Evolutionary conservation across 2,113 vertebrate genomes (phyloP).

Genomic region (Rhineura floridana): DNA sequence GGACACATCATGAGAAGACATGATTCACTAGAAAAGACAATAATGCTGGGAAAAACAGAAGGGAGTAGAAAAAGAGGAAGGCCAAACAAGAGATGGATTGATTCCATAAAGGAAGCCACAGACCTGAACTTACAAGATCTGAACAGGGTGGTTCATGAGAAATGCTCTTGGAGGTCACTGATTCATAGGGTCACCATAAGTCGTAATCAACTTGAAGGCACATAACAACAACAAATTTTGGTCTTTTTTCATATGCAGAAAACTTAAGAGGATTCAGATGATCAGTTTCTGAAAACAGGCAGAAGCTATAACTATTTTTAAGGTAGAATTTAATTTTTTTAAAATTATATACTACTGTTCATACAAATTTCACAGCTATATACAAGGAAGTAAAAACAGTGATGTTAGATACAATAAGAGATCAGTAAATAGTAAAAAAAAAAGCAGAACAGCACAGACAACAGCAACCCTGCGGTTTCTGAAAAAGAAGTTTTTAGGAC

Average conservation of each 20-base stretch:
- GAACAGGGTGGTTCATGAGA: too few species aligned
- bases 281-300: not conserved
- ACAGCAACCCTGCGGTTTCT: not conserved
- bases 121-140: too few species aligned
- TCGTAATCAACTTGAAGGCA: too few species aligned
- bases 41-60: too few species aligned
- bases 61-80: too few species aligned
- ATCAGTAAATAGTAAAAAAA: not conserved
- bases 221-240: too few species aligned
- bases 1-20: too few species aligned
- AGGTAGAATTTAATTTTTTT: not conserved
- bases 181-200: too few species aligned
- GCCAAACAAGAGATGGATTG: too few species aligned
- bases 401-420: not conserved
- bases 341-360: not conserved
- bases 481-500: not conserved
- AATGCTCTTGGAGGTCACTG: too few species aligned
- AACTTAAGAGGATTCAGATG: not conserved
- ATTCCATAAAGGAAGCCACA: too few species aligned
- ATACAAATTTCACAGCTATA: not conserved
- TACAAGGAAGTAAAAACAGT: not conserved
- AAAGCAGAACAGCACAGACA: not conserved
- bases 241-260: not conserved
- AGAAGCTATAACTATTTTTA: not conserved
- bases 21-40: too few species aligned